Base-by-base conservation (phyloP, 64 coral and sea anemone species). In the Actinia tenebrosa region DNA sequence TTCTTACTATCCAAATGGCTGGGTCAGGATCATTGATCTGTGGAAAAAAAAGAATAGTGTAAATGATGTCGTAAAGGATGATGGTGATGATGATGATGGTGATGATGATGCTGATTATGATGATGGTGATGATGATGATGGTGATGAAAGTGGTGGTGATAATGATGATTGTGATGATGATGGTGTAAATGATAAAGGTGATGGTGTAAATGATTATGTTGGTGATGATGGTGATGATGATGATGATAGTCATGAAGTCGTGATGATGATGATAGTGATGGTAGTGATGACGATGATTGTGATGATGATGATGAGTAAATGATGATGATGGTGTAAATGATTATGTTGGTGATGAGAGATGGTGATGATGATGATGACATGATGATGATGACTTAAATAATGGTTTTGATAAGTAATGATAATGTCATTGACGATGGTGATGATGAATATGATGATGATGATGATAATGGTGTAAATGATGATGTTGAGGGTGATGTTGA, bases 11-110 rank as follows among this genome's bases (percentile, higher is more conserved):
- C 90, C 90, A 92, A 68, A 92, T 83, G 23, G 80, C 77, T 56
- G 90, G 90, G 80, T 92, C 90, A 23, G 90, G 90, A 55, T 92
- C 90, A 84, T 92, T 92, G 14, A 83, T 87, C 90, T 92, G 83
- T 47, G 18, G 2, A 44, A 47, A 26, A 55, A 85, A 77, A 52
- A 8, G 23, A 69, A 1, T 69, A 5, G 47, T 50, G 4, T 69
- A 69, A 30, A 75, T 75, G n/a, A 37, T 37, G 30, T 37, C 30
- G 30, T 37, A 37, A 37, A 37, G 47, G 3, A 50, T 50, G 3
- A 50, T 50, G 47, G 47, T 50, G 47, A 50, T 50, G 47, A 50
- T 8, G 7, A 50, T 50, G 4, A 50, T 50, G 47, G 7, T 50
- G 47, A 50, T 50, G 47, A 50, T 50, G 7, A 50, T 50, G 47